Percentiles rank a stretch among this genome's conserved stretches.
These are phyloP conservation scores for Canis aureus DNA, from an alignment of 2,113 vertebrate species.

Conservation along the genomic window DNA sequence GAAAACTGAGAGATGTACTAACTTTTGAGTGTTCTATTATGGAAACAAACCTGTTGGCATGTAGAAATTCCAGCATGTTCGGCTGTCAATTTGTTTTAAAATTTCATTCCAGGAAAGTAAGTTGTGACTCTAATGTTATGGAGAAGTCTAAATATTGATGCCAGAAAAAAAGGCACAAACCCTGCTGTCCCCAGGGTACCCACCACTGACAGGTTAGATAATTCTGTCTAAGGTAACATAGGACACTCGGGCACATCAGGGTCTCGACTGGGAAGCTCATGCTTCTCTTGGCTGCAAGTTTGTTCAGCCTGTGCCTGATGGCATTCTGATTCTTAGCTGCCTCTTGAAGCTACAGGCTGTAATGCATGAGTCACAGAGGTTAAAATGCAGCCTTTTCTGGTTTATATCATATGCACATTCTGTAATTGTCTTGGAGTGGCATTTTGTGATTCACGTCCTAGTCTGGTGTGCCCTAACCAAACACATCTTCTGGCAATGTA, in stretches of 20 bases:
- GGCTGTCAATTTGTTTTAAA: slow-evolving; percentile 75
- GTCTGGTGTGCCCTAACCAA: not conserved
- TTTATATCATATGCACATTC: slow-evolving; percentile 50
- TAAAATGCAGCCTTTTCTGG: slow-evolving; percentile 62
- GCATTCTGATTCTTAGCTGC: not conserved
- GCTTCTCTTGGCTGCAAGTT: slow-evolving; percentile 35
- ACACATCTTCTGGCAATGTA: not conserved
- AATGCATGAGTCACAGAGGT: slow-evolving; percentile 30
- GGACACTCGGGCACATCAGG: not conserved
- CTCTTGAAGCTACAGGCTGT: slow-evolving; percentile 32
- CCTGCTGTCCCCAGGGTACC: not conserved
- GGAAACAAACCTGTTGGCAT: slow-evolving; percentile 62
- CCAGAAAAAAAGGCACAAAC: not conserved
- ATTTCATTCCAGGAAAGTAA: slow-evolving; percentile 76
- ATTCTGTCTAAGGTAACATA: not conserved
- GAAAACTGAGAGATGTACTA: not conserved
- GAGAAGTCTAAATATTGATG: slow-evolving; percentile 78
- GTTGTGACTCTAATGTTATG: slow-evolving; percentile 61
- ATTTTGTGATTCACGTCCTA: slow-evolving; percentile 2
- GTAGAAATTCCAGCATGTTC: slow-evolving; percentile 62
- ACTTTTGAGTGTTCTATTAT: not conserved
- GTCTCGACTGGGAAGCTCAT: not conserved
- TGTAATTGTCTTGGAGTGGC: not conserved
- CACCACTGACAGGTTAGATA: slow-evolving; percentile 30
- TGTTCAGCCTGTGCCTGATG: not conserved